Percentiles rank a stretch among this genome's conserved stretches.
Conservation (phyloP, 1,140 invertebrate species). For the Laodelphax striatellus region DNA sequence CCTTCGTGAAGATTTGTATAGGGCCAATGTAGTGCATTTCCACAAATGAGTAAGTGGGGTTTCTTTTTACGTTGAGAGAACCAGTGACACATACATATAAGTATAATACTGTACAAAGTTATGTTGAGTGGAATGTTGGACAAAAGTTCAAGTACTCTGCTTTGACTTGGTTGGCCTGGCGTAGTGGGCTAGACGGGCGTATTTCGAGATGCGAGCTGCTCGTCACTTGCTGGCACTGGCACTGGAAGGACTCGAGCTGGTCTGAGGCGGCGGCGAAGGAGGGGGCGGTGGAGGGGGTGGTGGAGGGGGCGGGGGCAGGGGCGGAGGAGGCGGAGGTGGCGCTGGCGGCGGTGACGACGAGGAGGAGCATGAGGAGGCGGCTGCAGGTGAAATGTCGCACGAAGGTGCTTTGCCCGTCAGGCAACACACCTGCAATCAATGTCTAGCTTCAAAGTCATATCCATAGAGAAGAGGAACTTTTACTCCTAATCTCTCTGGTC, state of each 20-base stretch:
- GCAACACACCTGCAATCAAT: too few relatives aligned
- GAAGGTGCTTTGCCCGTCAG: neutral
- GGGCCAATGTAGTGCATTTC: too few relatives aligned
- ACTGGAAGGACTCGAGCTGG: constrained; percentile 62
- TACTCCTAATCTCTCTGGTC: too few relatives aligned
- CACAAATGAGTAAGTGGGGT: too few relatives aligned
- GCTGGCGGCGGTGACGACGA: neutral
- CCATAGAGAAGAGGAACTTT: too few relatives aligned
- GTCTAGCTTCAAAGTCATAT: too few relatives aligned
- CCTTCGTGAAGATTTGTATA: too few relatives aligned
- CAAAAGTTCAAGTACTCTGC: too few relatives aligned
- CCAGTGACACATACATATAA: too few relatives aligned
- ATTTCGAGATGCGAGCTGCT: constrained; percentile 78
- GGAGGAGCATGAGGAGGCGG: neutral
- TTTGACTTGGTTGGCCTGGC: neutral
- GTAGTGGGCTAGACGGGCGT: constrained; percentile 59
- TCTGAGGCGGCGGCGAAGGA: constrained; percentile 28
- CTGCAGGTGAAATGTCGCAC: neutral
- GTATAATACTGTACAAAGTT: too few relatives aligned
- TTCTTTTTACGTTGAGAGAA: too few relatives aligned
- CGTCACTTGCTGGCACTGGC: constrained; percentile 26
- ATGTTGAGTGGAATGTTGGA: too few relatives aligned
- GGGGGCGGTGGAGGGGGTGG: neutral
- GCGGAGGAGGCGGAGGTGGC: neutral
- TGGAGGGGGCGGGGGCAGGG: neutral